Conservation (phyloP, 2,797 vertebrate genomes). For the Ceryle rudis region DNA sequence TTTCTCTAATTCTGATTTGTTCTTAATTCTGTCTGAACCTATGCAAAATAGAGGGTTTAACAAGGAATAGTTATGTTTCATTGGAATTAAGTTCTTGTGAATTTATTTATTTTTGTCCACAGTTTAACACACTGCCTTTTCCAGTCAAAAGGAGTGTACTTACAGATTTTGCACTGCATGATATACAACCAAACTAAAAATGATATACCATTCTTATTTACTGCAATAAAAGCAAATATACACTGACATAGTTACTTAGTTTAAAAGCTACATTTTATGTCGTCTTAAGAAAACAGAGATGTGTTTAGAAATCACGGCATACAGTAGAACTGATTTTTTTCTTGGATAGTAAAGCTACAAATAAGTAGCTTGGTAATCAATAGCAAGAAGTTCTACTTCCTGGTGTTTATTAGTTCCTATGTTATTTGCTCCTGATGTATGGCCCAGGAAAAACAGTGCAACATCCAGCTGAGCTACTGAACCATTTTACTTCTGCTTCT, state of each 20-base stretch:
- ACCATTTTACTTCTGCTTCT: background rate
- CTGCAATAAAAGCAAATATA: background rate
- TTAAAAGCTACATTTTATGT: background rate
- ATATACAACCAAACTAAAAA: background rate
- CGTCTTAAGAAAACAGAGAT: constrained; percentile 4
- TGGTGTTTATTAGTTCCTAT: background rate
- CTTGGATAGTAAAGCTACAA: background rate
- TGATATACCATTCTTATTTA: background rate
- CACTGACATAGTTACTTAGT: background rate
- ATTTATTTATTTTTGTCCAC: background rate
- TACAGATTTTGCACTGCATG: background rate
- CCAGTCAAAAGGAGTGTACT: background rate
- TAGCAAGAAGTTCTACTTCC: background rate
- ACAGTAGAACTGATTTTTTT: background rate
- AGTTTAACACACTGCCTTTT: background rate
- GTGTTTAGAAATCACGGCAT: background rate
- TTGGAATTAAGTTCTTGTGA: background rate
- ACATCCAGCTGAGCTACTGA: background rate
- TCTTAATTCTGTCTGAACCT: background rate
- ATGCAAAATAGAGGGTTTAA: background rate
- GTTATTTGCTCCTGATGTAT: background rate
- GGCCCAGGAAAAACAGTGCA: background rate
- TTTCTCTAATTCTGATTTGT: background rate
- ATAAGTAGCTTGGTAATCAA: constrained; percentile 10
- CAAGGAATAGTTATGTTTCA: background rate